Percentiles rank a stretch among this genome's conserved stretches.
These are phyloP conservation scores for Chionoecetes opilio DNA, from an alignment of 1,140 invertebrate species.

Conservation along the genomic window DNA sequence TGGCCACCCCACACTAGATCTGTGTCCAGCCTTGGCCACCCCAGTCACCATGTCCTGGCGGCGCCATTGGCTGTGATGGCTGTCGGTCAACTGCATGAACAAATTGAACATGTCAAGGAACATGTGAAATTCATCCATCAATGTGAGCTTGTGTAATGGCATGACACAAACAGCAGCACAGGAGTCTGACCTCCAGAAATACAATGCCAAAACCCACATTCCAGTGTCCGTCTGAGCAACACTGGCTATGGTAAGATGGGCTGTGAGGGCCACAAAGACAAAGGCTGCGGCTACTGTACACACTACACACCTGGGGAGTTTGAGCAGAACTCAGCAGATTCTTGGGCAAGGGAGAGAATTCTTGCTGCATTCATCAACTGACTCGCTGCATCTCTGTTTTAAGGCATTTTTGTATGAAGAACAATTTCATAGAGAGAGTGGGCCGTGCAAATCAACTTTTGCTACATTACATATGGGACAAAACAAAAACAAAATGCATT, in stretches of 20 bases:
- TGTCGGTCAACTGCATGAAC: too few relatives aligned
- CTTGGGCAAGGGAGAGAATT: constrained; percentile 60
- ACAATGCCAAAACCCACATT: too few relatives aligned
- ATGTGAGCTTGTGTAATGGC: too few relatives aligned
- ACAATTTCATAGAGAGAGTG: background rate
- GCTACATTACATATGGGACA: background rate
- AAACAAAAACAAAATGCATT: background rate
- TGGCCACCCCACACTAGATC: too few relatives aligned
- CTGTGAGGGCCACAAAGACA: too few relatives aligned
- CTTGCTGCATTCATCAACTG: constrained; percentile 63
- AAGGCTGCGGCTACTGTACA: background rate
- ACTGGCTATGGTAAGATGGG: too few relatives aligned
- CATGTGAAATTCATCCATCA: too few relatives aligned
- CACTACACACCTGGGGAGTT: background rate
- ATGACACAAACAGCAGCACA: too few relatives aligned
- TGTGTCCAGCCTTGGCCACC: too few relatives aligned
- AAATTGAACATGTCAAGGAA: too few relatives aligned
- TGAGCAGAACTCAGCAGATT: constrained; percentile 58
- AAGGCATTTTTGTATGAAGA: background rate
- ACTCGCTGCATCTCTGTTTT: constrained; percentile 58
- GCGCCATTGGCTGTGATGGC: too few relatives aligned
- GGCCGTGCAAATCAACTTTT: background rate
- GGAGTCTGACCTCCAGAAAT: background rate
- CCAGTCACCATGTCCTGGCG: too few relatives aligned
- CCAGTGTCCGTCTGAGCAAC: background rate